Percentiles rank a stretch among this genome's conserved stretches.
phyloP scores from a whole-genome alignment of 2,113 vertebrate genomes.

The Microcebus griseorufus region DNA sequence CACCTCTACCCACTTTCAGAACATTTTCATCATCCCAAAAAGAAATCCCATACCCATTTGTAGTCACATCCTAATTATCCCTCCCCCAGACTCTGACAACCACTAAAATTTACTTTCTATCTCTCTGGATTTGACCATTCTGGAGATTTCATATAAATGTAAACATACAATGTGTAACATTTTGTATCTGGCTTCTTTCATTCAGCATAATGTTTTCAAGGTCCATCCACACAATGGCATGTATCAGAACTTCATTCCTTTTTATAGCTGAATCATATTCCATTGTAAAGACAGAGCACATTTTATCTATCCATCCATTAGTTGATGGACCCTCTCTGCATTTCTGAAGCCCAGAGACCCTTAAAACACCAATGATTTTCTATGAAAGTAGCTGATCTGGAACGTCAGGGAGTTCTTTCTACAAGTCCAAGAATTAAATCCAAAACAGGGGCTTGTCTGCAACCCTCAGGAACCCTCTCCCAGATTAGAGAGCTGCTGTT shows the following conservation, averaged over 20 bases:
- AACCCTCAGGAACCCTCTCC: not conserved
- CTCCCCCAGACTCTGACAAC: not conserved
- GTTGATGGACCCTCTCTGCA: not conserved
- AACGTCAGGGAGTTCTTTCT: not conserved
- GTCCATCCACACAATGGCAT: not conserved
- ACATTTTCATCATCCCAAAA: not conserved
- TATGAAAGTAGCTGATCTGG: not conserved
- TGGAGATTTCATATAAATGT: not conserved
- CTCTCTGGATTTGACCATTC: not conserved
- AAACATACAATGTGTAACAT: not conserved
- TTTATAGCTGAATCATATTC: not conserved
- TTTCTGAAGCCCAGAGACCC: conserved; percentile 5
- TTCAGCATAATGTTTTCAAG: not conserved
- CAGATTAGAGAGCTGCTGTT: not conserved
- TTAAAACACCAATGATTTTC: conserved; percentile 20
- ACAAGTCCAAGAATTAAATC: not conserved
- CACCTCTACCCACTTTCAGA: not conserved
- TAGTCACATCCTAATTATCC: not conserved
- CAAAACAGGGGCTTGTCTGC: not conserved
- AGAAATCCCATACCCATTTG: not conserved
- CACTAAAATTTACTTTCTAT: not conserved
- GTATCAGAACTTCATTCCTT: not conserved
- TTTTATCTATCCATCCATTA: not conserved
- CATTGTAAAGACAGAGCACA: not conserved
- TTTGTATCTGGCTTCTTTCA: conserved; percentile 21